Evolutionary conservation across 2,113 vertebrate genomes (phyloP), one percentile per base, ranked within the genome.

Genomic region (Macaca mulatta): DNA sequence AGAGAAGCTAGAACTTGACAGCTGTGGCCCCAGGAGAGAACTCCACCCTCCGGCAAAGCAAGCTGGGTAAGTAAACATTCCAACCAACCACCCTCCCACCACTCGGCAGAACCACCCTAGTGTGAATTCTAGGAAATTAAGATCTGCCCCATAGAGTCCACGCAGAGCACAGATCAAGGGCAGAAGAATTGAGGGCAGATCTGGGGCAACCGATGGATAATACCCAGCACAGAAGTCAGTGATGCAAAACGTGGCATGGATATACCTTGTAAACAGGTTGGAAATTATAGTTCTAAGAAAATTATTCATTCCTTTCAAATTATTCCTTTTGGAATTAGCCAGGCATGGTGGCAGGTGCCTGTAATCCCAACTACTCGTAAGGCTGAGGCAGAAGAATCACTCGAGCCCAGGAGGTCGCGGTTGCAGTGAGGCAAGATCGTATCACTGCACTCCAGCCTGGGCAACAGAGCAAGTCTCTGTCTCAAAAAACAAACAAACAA

Each of bases 211-310:
- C 59, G n/a, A 43, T 18, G 2, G 43, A 32, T 5, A 23, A 75
- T 8, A 40, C 23, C 30, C 8, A 57, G 18, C 40, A 43, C 1
- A 32, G 80, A 30, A 27, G 6, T 45, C 57, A 40, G 25, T 45
- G 57, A 12, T 1, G 38, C 25, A 32, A 25, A 85, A 14, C 25
- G 2, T 64, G 78, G 10, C 8, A 2, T 16, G 43, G 48, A 50
- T 27, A 20, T 27, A 59, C 22, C 43, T 92, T 48, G 25, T n/a
- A 80, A 84, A 95, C 55, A 70, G 48, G 43, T 59, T 77, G 27
- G 17, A 52, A 89, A 81, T n/a, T 78, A 77, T 1, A 61, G 64
- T 84, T 89, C 67, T 40, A 40, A 93, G 35, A 23, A 27, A 90
- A 52, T 64, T 7, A 40, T 11, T 35, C 12, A 2, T 75, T 83